Conservation (phyloP, 2,888 invertebrate species). For the Mayetiola destructor region DNA sequence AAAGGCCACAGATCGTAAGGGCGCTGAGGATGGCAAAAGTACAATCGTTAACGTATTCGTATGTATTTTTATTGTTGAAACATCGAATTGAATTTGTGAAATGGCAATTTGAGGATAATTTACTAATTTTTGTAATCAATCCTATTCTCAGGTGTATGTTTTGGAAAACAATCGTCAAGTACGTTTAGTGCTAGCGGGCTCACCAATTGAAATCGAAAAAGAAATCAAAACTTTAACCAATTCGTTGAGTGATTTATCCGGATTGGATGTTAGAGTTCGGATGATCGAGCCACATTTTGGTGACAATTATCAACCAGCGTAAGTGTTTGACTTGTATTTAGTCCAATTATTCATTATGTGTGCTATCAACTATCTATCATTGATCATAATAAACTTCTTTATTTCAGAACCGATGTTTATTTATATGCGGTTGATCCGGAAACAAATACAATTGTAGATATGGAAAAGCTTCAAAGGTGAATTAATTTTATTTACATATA, state of each 20-base stretch:
- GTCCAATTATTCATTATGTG: neutral
- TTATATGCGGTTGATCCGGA: slow-evolving; percentile 72
- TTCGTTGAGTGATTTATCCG: slow-evolving; percentile 56
- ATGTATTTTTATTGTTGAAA: slow-evolving; percentile 28
- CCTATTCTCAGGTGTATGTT: slow-evolving; percentile 51
- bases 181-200: slow-evolving; percentile 60
- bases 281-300: slow-evolving; percentile 56
- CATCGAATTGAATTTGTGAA: neutral
- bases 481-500: slow-evolving; percentile 22
- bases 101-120: neutral
- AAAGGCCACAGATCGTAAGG: slow-evolving; percentile 68
- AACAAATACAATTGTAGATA: slow-evolving; percentile 66
- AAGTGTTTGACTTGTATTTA: too few species aligned
- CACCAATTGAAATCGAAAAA: slow-evolving; percentile 60
- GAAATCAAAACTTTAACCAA: slow-evolving; percentile 53
- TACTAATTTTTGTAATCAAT: neutral
- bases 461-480: slow-evolving; percentile 64
- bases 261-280: slow-evolving; percentile 61
- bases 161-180: slow-evolving; percentile 68
- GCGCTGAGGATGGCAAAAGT: slow-evolving; percentile 67
- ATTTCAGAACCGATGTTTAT: slow-evolving; percentile 63
- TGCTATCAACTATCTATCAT: neutral
- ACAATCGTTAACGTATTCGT: slow-evolving; percentile 76
- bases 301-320: slow-evolving; percentile 39
- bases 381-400: neutral